Evolutionary conservation across 1,140 invertebrate genomes (phyloP).

Genomic region (Atopsyche davidsoni): DNA sequence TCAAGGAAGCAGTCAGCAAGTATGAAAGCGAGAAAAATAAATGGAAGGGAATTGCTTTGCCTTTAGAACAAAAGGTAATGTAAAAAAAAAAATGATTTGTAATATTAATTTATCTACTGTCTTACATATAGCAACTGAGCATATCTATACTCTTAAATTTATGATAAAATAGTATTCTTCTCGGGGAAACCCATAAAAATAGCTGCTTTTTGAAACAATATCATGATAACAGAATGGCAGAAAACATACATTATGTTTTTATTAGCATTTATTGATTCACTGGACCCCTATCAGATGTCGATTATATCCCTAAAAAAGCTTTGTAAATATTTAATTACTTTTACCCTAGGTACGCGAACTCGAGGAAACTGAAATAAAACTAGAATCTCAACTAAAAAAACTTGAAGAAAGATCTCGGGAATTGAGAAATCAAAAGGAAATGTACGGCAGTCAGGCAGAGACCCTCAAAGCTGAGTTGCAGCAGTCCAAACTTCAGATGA

Average conservation of each 20-base stretch:
- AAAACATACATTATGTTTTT: too few relatives aligned
- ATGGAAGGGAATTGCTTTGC: conserved; percentile 39
- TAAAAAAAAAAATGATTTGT: background rate
- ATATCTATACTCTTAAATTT: too few relatives aligned
- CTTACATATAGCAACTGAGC: too few relatives aligned
- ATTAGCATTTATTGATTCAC: too few relatives aligned
- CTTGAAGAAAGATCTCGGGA: conserved; percentile 46
- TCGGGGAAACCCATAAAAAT: too few relatives aligned
- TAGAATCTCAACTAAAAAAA: conserved; percentile 46
- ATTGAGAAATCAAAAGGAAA: conserved; percentile 39
- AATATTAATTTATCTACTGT: background rate
- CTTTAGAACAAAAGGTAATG: conserved; percentile 40
- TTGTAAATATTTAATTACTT: too few relatives aligned
- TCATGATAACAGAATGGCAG: too few relatives aligned
- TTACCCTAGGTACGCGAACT: conserved; percentile 37
- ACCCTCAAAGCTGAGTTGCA: conserved; percentile 42
- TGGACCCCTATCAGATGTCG: too few relatives aligned
- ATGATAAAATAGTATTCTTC: too few relatives aligned
- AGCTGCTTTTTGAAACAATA: too few relatives aligned
- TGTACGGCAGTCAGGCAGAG: conserved; percentile 36
- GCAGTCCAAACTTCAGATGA: conserved; percentile 47
- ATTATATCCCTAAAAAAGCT: too few relatives aligned
- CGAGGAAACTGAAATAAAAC: conserved; percentile 48
- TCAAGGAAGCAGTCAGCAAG: conserved; percentile 17
- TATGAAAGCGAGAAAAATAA: conserved; percentile 39